phyloP scores from a whole-genome alignment of 2,113 vertebrate species.

The Lipophrys pholis region DNA sequence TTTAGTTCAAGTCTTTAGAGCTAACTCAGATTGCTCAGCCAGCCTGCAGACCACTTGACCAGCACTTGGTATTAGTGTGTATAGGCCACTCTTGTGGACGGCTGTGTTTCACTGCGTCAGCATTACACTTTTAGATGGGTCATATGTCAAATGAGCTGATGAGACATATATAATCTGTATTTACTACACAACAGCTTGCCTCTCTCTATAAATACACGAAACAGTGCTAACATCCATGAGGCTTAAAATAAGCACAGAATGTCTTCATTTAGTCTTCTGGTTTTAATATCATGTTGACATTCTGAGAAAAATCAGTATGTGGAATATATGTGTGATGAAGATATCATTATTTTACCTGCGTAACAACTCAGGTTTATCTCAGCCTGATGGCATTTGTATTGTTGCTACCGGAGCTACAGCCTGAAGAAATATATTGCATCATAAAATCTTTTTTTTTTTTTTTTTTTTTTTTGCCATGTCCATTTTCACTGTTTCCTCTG shows the following conservation, averaged over 20 bases:
- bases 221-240: constrained; percentile 36
- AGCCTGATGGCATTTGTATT: constrained; percentile 28
- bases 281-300: constrained; percentile 39
- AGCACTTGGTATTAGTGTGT: constrained; percentile 44
- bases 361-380: constrained; percentile 25
- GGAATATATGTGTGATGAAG: constrained; percentile 15
- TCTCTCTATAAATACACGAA: constrained; percentile 69
- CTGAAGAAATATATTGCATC: constrained; percentile 34
- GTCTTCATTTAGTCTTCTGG: constrained; percentile 33
- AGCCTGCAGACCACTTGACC: constrained; percentile 37
- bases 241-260: constrained; percentile 43
- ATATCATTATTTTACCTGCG: constrained; percentile 43
- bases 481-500: constrained; percentile 23
- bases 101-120: constrained; percentile 72
- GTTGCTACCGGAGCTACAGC: constrained; percentile 35
- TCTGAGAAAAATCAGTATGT: constrained; percentile 16
- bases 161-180: constrained; percentile 72
- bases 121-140: constrained; percentile 74
- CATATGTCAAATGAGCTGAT: constrained; percentile 71
- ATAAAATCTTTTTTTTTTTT: constrained; percentile 16
- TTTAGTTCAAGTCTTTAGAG: constrained; percentile 40
- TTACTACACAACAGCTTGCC: constrained; percentile 64
- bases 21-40: constrained; percentile 21
- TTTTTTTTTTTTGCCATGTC: constrained; percentile 4
- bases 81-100: constrained; percentile 52